These are phyloP conservation scores for Trichogramma dendrolimi DNA, from an alignment of 2,888 invertebrate species.

Conservation along the genomic window DNA sequence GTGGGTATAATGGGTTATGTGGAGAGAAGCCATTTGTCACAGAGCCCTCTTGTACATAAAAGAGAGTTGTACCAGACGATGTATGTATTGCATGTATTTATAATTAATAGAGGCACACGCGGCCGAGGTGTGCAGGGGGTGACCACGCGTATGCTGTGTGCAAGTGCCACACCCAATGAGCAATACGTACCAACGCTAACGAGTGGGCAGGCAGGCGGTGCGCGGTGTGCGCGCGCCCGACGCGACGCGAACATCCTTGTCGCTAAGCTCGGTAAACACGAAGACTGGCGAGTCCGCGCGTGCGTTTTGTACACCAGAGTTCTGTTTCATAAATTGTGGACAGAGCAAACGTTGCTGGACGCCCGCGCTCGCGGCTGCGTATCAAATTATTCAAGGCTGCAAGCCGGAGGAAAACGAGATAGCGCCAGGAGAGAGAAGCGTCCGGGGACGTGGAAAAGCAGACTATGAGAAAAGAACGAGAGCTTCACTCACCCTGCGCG, in stretches of 20 bases:
- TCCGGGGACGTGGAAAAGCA: neutral
- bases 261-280: constrained; percentile 28
- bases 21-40: neutral
- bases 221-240: neutral
- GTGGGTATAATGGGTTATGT: too few relatives aligned
- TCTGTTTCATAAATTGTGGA: constrained; percentile 39
- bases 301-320: constrained; percentile 32
- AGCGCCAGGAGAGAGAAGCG: neutral
- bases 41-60: neutral
- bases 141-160: neutral
- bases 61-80: too few relatives aligned
- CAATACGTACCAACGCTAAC: neutral
- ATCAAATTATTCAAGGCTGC: constrained; percentile 33
- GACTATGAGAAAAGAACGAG: neutral
- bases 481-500: too few relatives aligned
- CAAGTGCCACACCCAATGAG: neutral
- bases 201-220: neutral
- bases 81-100: too few relatives aligned
- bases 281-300: neutral
- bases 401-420: too few relatives aligned
- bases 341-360: constrained; percentile 32
- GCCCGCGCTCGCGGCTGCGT: constrained; percentile 19
- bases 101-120: too few relatives aligned
- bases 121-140: too few relatives aligned
- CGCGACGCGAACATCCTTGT: constrained; percentile 1